These are phyloP conservation scores for Rhynchomys soricoides DNA, from an alignment of 2,113 vertebrate genomes.

Conservation along the genomic window DNA sequence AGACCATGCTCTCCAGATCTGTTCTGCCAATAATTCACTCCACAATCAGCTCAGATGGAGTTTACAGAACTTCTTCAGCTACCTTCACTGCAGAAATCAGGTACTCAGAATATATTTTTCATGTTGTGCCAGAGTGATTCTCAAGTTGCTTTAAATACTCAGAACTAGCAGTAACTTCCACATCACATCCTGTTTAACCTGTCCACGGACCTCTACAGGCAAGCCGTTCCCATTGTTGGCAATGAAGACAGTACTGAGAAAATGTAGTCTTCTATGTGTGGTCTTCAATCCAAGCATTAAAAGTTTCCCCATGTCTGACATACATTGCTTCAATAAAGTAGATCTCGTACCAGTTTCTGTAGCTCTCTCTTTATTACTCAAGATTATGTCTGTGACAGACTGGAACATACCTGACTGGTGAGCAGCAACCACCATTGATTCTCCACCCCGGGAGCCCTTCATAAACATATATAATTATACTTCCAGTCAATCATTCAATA, in stretches of 20 bases:
- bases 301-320: not conserved
- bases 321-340: not conserved
- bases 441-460: not conserved
- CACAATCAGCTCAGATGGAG: not conserved
- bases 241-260: too few species aligned
- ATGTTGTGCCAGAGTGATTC: not conserved
- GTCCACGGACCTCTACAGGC: not conserved
- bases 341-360: not conserved
- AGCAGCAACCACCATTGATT: not conserved
- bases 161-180: not conserved
- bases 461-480: not conserved
- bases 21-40: not conserved
- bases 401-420: too few species aligned
- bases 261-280: not conserved
- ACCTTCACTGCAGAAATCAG: not conserved
- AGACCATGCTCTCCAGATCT: not conserved
- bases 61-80: not conserved
- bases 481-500: not conserved
- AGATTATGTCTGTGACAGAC: not conserved
- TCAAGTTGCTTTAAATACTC: not conserved
- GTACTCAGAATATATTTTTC: not conserved
- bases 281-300: not conserved
- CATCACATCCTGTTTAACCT: not conserved
- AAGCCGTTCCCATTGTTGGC: not conserved
- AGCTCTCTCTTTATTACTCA: not conserved